These are phyloP conservation scores for Urosaurus nigricauda DNA, from an alignment of 2,797 vertebrate species.

Conservation along the genomic window DNA sequence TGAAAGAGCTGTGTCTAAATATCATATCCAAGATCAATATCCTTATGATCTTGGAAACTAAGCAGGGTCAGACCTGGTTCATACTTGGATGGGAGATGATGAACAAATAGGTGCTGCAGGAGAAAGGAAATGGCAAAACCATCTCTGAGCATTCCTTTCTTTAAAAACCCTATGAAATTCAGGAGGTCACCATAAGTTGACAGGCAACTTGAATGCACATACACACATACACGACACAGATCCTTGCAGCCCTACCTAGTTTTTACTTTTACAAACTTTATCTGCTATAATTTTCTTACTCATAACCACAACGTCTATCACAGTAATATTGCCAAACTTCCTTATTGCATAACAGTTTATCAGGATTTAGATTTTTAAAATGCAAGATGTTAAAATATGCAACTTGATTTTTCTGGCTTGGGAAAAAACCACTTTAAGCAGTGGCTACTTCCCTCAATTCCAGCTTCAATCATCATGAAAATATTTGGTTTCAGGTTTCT, in stretches of 20 bases:
- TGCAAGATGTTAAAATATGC: constrained; percentile 47
- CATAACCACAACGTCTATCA: constrained; percentile 30
- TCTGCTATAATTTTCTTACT: constrained; percentile 39
- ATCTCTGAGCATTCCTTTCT: no score
- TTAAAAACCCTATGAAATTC: no score
- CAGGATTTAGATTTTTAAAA: constrained; percentile 40
- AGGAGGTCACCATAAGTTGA: no score
- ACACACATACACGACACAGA: background rate
- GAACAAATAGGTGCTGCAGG: no score
- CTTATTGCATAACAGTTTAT: constrained; percentile 52
- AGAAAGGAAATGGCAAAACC: no score
- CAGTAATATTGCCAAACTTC: constrained; percentile 37
- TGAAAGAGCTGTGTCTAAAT: background rate
- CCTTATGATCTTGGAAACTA: no score
- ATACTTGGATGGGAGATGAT: no score
- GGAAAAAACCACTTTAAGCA: constrained; percentile 58
- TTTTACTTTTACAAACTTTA: background rate
- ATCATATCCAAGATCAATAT: no score
- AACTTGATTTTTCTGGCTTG: constrained; percentile 56
- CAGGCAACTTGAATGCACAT: no score
- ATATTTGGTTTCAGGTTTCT: constrained; percentile 71
- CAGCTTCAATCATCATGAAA: constrained; percentile 71
- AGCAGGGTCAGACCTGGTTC: no score
- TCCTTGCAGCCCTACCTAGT: background rate
- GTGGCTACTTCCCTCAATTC: constrained; percentile 61